Percentiles rank a stretch among this genome's conserved stretches.
These are phyloP conservation scores for Peromyscus californicus DNA, from an alignment of 2,113 vertebrate genomes.

Conservation along the genomic window DNA sequence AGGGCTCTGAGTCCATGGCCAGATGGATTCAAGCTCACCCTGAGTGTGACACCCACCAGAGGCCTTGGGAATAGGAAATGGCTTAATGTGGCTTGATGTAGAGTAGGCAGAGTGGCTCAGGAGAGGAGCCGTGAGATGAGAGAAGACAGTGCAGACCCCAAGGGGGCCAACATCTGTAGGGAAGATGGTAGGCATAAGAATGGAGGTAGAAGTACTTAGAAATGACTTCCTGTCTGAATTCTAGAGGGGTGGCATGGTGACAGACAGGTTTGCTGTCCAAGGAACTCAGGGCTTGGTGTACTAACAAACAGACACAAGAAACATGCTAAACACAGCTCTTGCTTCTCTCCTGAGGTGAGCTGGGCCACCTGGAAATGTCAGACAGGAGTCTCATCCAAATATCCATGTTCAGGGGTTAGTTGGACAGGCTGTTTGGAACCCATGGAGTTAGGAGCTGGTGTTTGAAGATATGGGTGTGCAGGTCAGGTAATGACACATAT, in stretches of 20 bases:
- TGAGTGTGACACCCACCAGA: not conserved
- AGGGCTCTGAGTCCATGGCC: too few species aligned
- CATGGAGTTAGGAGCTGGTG: not conserved
- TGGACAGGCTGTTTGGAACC: not conserved
- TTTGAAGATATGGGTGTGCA: rapidly evolving
- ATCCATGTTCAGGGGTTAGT: too few species aligned
- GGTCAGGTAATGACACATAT: not conserved
- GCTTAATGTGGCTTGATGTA: not conserved
- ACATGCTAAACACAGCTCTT: not conserved
- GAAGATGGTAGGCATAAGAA: not conserved
- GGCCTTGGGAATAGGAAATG: not conserved
- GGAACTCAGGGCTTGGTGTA: rapidly evolving
- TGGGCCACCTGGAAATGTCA: rapidly evolving
- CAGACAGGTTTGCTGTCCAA: rapidly evolving
- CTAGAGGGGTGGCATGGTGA: rapidly evolving
- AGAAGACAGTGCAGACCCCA: rapidly evolving
- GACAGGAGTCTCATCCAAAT: rapidly evolving
- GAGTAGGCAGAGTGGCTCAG: rapidly evolving
- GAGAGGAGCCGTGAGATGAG: not conserved
- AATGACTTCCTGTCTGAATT: not conserved
- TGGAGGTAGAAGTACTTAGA: not conserved
- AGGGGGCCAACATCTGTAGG: not conserved
- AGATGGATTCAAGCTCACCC: too few species aligned
- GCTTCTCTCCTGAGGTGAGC: rapidly evolving
- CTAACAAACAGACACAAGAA: too few species aligned